Evolutionary conservation across 2,797 vertebrate genomes (phyloP).

Genomic region (Sebastes diaconus): DNA sequence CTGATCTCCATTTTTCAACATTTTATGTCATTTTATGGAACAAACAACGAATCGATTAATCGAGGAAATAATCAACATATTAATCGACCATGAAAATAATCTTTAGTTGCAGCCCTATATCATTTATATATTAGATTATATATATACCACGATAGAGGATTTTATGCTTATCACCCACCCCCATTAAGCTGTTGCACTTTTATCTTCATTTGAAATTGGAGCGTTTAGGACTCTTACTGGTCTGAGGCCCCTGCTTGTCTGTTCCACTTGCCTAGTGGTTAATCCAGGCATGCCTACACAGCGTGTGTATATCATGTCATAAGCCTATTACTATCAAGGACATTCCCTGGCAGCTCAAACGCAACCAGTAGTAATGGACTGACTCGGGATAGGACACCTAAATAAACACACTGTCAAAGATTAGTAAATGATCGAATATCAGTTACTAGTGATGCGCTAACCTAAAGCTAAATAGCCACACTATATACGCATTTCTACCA

Average conservation of each 20-base stretch:
- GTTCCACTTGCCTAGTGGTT: not conserved
- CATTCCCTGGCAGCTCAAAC: slow-evolving; percentile 34
- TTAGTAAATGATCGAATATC: not conserved
- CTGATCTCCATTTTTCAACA: too few species aligned
- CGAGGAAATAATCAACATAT: not conserved
- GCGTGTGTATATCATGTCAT: slow-evolving; percentile 30
- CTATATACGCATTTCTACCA: not conserved
- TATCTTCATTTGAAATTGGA: not conserved
- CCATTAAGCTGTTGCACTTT: not conserved
- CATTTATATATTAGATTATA: not conserved
- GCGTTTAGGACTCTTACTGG: not conserved
- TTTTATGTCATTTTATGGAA: too few species aligned
- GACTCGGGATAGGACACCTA: not conserved
- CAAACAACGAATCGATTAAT: not conserved
- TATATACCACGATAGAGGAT: not conserved
- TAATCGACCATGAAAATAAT: not conserved
- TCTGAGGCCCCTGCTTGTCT: slow-evolving; percentile 11
- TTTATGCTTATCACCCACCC: not conserved
- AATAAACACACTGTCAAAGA: slow-evolving; percentile 12
- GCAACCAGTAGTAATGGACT: slow-evolving; percentile 11
- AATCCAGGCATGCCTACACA: slow-evolving; percentile 21
- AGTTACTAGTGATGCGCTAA: not conserved
- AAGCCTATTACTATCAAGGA: slow-evolving; percentile 47
- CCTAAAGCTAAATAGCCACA: not conserved
- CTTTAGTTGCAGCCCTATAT: too few species aligned